phyloP scores from a whole-genome alignment of 2,113 vertebrate genomes.

The Colinus virginianus region DNA sequence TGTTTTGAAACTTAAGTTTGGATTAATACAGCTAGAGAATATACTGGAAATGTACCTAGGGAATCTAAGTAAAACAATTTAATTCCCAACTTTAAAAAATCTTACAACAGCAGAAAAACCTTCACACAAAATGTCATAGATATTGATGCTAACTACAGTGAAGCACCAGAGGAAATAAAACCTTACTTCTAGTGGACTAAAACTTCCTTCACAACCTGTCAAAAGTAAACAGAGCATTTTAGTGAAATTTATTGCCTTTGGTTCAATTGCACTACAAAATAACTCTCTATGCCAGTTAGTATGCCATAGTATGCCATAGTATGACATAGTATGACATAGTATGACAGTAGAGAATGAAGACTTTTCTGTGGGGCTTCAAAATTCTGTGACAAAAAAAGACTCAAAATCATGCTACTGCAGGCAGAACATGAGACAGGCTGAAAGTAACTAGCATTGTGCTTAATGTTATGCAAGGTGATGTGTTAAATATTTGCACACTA shows the following conservation, averaged over 20 bases:
- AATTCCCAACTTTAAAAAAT: not conserved
- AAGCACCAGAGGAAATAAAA: not conserved
- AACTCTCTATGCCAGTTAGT: not conserved
- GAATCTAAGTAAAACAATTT: not conserved
- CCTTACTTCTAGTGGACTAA: not conserved
- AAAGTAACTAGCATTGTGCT: not conserved
- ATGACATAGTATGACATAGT: too few species aligned
- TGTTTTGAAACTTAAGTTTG: not conserved
- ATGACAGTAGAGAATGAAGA: not conserved
- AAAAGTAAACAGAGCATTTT: not conserved
- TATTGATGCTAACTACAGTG: not conserved
- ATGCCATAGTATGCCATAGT: too few species aligned
- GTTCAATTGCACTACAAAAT: not conserved
- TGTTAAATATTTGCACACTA: not conserved
- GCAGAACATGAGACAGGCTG: not conserved
- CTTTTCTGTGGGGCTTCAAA: not conserved
- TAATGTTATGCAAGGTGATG: not conserved
- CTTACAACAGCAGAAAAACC: not conserved
- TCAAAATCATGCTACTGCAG: not conserved
- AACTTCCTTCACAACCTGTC: not conserved
- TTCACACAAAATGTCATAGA: not conserved
- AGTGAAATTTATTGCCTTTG: not conserved
- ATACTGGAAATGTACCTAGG: not conserved
- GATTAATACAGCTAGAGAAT: not conserved
- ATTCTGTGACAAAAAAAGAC: not conserved